Evolutionary conservation across 1,140 invertebrate species (phyloP).

Genomic region (Idris sp.): DNA sequence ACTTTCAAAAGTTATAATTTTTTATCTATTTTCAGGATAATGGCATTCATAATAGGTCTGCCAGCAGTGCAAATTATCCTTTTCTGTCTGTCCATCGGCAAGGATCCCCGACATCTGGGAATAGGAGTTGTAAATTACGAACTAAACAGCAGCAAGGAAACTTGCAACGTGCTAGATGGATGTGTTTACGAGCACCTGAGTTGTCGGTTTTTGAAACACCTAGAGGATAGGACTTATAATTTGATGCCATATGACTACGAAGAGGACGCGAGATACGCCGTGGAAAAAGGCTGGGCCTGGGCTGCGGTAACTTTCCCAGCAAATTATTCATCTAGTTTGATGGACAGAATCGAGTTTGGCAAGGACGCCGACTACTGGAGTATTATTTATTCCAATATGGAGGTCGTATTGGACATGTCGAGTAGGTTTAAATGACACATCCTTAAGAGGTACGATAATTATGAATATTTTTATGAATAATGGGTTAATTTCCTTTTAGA

Average conservation of each 20-base stretch:
- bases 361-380: constrained; percentile 84
- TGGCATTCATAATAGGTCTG: constrained; percentile 93
- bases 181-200: constrained; percentile 85
- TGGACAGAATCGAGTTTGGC: constrained; percentile 84
- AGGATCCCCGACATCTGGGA: constrained; percentile 89
- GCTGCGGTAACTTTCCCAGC: constrained; percentile 88
- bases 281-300: constrained; percentile 87
- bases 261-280: constrained; percentile 83
- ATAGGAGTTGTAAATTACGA: constrained; percentile 93
- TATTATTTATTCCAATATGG: constrained; percentile 85
- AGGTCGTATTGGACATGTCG: constrained; percentile 92
- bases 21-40: constrained; percentile 82
- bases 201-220: constrained; percentile 86
- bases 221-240: constrained; percentile 81
- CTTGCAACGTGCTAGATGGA: constrained; percentile 74
- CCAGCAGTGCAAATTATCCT: constrained; percentile 95
- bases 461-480: too few species aligned
- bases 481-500: constrained; percentile 84
- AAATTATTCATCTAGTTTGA: constrained; percentile 89
- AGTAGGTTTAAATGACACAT: too few species aligned
- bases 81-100: constrained; percentile 96
- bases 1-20: too few species aligned
- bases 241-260: constrained; percentile 78
- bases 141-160: constrained; percentile 79
- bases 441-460: too few species aligned